Percentiles rank a stretch among this genome's conserved stretches.
Conservation (phyloP, 2,113 vertebrate genomes). For the Aegypius monachus region DNA sequence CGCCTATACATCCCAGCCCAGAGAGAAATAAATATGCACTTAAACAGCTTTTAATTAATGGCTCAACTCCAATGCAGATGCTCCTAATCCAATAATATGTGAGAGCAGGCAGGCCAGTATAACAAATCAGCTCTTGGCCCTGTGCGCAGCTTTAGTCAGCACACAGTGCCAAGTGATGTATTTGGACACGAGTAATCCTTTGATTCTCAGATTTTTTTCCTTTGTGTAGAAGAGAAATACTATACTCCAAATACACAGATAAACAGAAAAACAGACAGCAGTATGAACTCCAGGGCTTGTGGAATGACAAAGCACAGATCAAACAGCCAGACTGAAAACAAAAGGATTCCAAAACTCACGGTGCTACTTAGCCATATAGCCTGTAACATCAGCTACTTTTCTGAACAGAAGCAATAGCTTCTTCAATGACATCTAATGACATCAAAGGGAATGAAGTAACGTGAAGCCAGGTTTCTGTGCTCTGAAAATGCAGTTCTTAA, state of each 20-base stretch:
- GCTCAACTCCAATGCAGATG: slow-evolving; percentile 4
- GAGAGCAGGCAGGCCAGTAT: slow-evolving; percentile 1
- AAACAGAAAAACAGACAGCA: slow-evolving; percentile 20
- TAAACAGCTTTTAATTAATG: slow-evolving; percentile 48
- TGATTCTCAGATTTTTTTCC: background rate
- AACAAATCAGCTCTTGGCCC: slow-evolving; percentile 46
- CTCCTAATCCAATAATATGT: slow-evolving; percentile 43
- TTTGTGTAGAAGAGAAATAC: slow-evolving; percentile 21
- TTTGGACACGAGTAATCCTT: slow-evolving; percentile 42
- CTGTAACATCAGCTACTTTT: background rate
- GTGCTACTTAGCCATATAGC: background rate
- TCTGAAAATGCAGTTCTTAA: background rate
- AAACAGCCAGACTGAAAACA: slow-evolving; percentile 5
- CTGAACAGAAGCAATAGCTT: background rate
- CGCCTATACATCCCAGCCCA: background rate
- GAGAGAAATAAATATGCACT: background rate
- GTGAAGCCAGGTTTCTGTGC: background rate
- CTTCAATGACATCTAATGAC: background rate
- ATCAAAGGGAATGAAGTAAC: background rate
- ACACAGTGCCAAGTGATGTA: slow-evolving; percentile 12
- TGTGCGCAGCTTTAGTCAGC: background rate
- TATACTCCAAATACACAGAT: slow-evolving; percentile 28
- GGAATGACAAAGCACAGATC: slow-evolving; percentile 30
- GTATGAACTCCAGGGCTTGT: background rate
- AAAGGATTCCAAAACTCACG: background rate